phyloP scores from a whole-genome alignment of 2,888 invertebrate species.

The Sesia apiformis region DNA sequence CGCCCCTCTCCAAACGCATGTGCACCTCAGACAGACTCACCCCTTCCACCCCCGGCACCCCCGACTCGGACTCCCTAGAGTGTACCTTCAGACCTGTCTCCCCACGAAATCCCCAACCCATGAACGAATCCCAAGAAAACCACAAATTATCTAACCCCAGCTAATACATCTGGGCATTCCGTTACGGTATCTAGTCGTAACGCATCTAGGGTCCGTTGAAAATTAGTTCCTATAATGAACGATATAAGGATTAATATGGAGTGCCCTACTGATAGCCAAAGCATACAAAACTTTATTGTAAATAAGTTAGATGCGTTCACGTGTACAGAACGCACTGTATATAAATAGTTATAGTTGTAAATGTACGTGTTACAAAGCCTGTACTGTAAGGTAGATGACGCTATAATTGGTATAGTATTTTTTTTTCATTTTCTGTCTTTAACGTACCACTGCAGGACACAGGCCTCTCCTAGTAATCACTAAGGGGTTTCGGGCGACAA shows the following conservation, averaged over 20 bases:
- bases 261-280: constrained; percentile 66
- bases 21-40: constrained; percentile 50
- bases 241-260: constrained; percentile 23
- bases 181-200: no score
- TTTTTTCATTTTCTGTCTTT: no score
- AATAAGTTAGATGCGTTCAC: constrained; percentile 40
- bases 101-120: constrained; percentile 40
- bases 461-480: no score
- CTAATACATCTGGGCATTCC: constrained; percentile 33
- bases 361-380: neutral
- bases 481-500: no score
- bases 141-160: constrained; percentile 57
- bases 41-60: constrained; percentile 58
- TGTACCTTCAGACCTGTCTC: constrained; percentile 70
- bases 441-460: no score
- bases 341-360: constrained; percentile 14
- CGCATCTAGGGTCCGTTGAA: constrained; percentile 4
- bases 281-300: constrained; percentile 67
- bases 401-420: no score
- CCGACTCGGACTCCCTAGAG: constrained; percentile 61
- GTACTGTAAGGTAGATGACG: no score
- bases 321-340: constrained; percentile 27
- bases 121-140: constrained; percentile 30
- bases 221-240: constrained; percentile 41
- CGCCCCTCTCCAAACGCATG: constrained; percentile 53